These are phyloP conservation scores for Thryonomys swinderianus DNA, from an alignment of 2,113 vertebrate genomes.

Conservation along the genomic window DNA sequence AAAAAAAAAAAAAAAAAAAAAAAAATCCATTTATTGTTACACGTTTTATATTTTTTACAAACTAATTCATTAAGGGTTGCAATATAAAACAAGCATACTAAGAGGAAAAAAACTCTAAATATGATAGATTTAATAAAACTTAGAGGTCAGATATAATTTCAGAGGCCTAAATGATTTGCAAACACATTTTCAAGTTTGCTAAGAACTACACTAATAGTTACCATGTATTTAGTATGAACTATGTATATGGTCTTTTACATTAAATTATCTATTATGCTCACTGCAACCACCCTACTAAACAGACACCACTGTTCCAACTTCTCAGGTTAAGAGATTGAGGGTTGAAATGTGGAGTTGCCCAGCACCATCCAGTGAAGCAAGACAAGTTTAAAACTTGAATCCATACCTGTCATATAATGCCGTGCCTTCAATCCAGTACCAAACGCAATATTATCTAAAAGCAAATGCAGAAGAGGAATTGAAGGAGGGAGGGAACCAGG, in stretches of 20 bases:
- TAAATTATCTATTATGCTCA: constrained; percentile 53
- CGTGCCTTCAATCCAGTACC: background rate
- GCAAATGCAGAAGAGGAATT: background rate
- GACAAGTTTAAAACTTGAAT: background rate
- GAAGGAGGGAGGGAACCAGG: background rate
- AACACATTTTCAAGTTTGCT: constrained; percentile 56
- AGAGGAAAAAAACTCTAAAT: constrained; percentile 38
- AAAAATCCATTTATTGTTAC: constrained; percentile 67
- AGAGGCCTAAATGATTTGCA: constrained; percentile 51
- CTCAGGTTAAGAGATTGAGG: constrained; percentile 44
- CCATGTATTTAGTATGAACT: constrained; percentile 52
- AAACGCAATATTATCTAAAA: background rate
- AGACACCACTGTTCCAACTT: constrained; percentile 16
- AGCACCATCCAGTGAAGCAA: constrained; percentile 27
- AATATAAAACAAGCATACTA: constrained; percentile 17
- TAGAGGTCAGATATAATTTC: constrained; percentile 63
- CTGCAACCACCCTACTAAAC: constrained; percentile 5
- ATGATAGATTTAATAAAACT: constrained; percentile 62
- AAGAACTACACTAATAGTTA: constrained; percentile 57
- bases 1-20: no score
- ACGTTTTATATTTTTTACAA: constrained; percentile 65
- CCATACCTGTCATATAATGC: background rate
- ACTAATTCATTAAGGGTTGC: constrained; percentile 60
- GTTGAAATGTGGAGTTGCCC: constrained; percentile 38
- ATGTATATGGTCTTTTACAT: constrained; percentile 42